Evolutionary conservation across 2,113 vertebrate species (phyloP), one percentile per base, ranked within the genome.

Genomic region (Galemys pyrenaicus): DNA sequence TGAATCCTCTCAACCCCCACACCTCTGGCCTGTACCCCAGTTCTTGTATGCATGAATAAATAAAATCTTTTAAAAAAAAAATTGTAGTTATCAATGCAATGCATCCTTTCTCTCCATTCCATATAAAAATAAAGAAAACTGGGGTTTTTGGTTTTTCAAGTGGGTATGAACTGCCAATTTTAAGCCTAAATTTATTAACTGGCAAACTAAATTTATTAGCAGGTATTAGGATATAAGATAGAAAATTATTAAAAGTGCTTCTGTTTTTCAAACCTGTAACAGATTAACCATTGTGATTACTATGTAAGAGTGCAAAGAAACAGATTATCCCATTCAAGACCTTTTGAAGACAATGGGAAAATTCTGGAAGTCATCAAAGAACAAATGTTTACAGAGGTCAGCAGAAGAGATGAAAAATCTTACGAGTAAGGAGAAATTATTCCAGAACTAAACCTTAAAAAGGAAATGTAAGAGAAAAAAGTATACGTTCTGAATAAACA

Each of bases 321-420:
- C 37, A 81, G 60, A 73, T n/a, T 32, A 79, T 54, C n/a, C 28
- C 13, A 60, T 44, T 86, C 32, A 80, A 90, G 77, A 90, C 24
- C 71, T 58, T 89, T 41, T 77, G 28, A 85, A 71, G 26, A 85
- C 6, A 82, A 49, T 97, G 94, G 84, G 79, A 97, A 94, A 97
- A 97, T 96, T 83, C 0, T 92, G 81, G 54, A 96, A 97, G 82
- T 92, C 91, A 95, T 95, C 78, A 94, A 87, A 56, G 94, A 88
- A 16, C 24, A 87, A 84, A 62, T 88, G 41, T 91, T 68, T 82
- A 86, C 0, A 79, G 41, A 93, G 83, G 92, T 41, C 68, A 89
- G 70, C 51, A 77, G 11, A 60, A 81, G 0, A 95, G 28, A 92
- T 49, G 6, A 65, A 75, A 17, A 39, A 75, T 74, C 1, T 8